Base-by-base conservation (phyloP, 2,113 vertebrate genomes). In the Dasyurus viverrinus region DNA sequence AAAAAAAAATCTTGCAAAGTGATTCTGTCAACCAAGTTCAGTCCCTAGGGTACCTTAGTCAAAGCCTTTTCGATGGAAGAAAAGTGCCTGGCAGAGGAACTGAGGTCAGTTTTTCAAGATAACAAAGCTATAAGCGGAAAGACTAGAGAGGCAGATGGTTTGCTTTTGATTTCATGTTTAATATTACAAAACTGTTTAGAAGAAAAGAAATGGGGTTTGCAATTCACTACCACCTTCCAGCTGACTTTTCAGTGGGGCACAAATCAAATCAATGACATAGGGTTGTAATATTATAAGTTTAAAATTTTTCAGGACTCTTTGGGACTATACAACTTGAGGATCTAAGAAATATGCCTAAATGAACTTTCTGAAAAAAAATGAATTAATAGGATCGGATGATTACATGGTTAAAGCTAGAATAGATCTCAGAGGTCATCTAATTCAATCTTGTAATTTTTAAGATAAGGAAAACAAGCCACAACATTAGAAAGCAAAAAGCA, bases 21-120 rank as follows among this genome's bases (percentile, higher is more conserved):
- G 68, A 97, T 95, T 98, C 97, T 98, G 92, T 96, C 95, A 96
- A 97, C 84, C 95, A 96, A 98, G 95, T 52, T 89, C n/a, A 92
- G 92, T 47, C 50, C 50, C 50, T 52, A 94, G 98, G 96, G 96
- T 94, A 94, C 48, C 11, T 0, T 0, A 95, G 95, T 89, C 95
- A 96, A 94, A 97, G 95, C 94, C 96, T 89, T 93, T 96, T 92
- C 95, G 97, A 57, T 94, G 26, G 55, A 93, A 93, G 0, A 3
- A 93, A 52, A 0, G 0, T n/a, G 46, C 6, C 90, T 50, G 42
- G 89, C 52, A 42, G 0, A 68, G 54, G 55, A 76, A 90, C 53
- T 93, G 91, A 92, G 93, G 90, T 92, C 89, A 53, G 90, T 97
- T 96, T 90, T 93, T 68, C 90, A 54, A 93, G 52, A 96, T 97